Evolutionary conservation across 2,888 invertebrate species (phyloP), one percentile per base, ranked within the genome.

Genomic region (Napeogenes sylphis): DNA sequence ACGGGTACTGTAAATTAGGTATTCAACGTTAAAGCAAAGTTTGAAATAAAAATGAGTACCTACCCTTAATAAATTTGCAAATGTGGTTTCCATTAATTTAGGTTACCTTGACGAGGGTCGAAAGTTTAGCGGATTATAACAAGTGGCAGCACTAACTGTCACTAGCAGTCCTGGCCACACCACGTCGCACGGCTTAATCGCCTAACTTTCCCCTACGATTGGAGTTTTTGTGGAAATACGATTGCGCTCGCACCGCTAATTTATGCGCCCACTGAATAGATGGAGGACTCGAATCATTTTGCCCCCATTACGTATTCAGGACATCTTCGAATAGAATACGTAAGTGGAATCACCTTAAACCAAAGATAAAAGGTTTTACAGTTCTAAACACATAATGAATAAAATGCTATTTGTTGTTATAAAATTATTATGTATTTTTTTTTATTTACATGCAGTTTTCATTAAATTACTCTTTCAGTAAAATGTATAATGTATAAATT

Each of bases 131-230:
- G 84, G 85, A 88, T 88, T 89, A 89, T 89, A 89, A 87, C 85
- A 87, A 89, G 88, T 87, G 87, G 87, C 82, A 79, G 87, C 86
- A 88, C 87, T 89, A 88, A 88, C 88, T 90, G 90, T 89, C 90
- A 83, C 78, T 79, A 79, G 75, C 90, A 90, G 87, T 82, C 87
- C 87, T 87, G 89, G 82, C 86, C 82, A 72, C 72, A 78, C 86
- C 87, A 85, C 88, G 88, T 84, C 89, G 87, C 85, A 82, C 80
- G 85, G 85, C 87, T 90, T 90, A 90, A 90, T 90, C 88, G 85
- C 84, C 85, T 81, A 90, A 90, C 88, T 90, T 90, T 89, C 78
- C 85, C 84, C 82, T 82, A 83, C 88, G 81, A 89, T 88, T 86
- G 84, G 87, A 89, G 84, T 90, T 90, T 90, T 90, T 90, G 88